Conservation (phyloP, 2,888 invertebrate species). For the Morinoia aosen region DNA sequence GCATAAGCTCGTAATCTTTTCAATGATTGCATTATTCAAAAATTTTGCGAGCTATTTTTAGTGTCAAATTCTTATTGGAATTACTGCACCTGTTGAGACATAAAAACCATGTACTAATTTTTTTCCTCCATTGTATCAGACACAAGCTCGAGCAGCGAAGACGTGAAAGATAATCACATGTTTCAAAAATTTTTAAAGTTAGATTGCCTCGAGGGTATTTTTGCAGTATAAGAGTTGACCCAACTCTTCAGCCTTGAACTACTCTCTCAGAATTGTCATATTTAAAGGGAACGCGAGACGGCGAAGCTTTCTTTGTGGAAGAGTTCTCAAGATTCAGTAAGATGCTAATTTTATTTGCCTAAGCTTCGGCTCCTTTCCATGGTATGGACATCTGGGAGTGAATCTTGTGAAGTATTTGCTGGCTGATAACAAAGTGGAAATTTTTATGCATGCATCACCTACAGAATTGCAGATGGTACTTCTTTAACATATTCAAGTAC, state of each 20-base stretch:
- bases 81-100: neutral
- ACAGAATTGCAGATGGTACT: no score
- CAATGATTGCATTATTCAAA: neutral
- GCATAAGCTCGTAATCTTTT: neutral
- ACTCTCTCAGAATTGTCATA: neutral
- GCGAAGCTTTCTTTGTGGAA: neutral
- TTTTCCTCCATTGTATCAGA: neutral
- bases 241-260: neutral
- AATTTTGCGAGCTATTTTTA: neutral
- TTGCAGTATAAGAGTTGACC: conserved; percentile 1
- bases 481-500: no score
- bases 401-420: neutral
- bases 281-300: conserved; percentile 12
- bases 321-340: neutral
- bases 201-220: neutral
- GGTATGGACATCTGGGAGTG: neutral
- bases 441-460: neutral
- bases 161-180: neutral
- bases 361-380: neutral
- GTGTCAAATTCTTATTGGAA: neutral
- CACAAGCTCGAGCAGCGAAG: neutral
- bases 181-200: neutral
- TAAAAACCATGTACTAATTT: neutral
- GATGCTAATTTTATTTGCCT: neutral
- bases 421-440: neutral